Conservation (phyloP, 2,888 invertebrate species). For the Amiota communis region DNA sequence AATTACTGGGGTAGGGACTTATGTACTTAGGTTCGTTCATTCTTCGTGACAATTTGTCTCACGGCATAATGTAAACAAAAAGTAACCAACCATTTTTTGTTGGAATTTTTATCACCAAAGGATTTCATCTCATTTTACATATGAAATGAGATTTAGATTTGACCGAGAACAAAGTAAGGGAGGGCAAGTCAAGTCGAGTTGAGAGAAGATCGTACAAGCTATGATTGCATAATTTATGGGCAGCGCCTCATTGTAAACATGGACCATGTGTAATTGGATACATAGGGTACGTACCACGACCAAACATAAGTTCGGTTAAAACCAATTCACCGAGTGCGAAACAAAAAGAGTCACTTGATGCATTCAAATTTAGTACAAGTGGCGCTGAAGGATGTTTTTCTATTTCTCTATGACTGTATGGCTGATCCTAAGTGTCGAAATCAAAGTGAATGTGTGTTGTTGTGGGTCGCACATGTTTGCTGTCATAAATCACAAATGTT, state of each 20-base stretch:
- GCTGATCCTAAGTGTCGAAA: conserved; percentile 9
- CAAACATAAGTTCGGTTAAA: conserved; percentile 1
- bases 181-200: no score
- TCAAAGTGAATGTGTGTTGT: conserved; percentile 38
- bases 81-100: conserved; percentile 42
- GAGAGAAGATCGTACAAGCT: neutral
- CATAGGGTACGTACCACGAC: conserved; percentile 27
- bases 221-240: conserved; percentile 62
- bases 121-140: conserved; percentile 57
- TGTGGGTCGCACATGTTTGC: conserved; percentile 73
- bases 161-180: no score
- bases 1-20: conserved; percentile 21
- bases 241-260: conserved; percentile 64
- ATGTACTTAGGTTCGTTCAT: neutral
- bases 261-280: conserved; percentile 57
- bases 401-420: neutral
- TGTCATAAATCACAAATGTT: conserved; percentile 72
- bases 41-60: conserved; percentile 58
- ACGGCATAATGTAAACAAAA: conserved; percentile 56
- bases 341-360: conserved; percentile 18
- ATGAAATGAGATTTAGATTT: no score
- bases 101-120: conserved; percentile 60
- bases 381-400: conserved; percentile 61
- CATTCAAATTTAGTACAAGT: conserved; percentile 43
- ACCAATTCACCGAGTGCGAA: no score